phyloP scores from a whole-genome alignment of 2,113 vertebrate species.

The Capricornis sumatraensis region DNA sequence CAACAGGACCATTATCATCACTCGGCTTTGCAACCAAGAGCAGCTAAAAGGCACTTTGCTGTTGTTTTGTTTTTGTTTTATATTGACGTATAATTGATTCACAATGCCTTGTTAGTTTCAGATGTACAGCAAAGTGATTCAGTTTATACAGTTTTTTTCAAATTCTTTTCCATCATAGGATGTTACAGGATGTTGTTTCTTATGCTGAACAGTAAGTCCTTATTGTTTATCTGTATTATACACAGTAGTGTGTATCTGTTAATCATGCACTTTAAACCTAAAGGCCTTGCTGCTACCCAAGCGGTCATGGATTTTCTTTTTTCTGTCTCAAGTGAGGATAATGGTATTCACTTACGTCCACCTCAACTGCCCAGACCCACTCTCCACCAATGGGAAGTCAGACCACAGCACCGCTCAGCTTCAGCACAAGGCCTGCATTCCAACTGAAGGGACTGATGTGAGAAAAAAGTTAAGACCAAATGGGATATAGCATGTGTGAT shows the following conservation, averaged over 20 bases:
- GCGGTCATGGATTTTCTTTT: neutral
- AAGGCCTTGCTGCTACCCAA: too few relatives aligned
- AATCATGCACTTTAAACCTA: neutral
- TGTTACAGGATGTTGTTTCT: neutral
- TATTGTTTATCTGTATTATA: neutral
- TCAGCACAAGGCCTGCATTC: neutral
- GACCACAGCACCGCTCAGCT: neutral
- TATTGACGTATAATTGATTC: neutral
- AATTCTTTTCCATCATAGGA: neutral
- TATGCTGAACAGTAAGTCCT: neutral
- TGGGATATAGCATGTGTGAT: neutral
- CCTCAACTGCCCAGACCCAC: neutral
- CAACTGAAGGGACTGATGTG: neutral
- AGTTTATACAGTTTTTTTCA: neutral
- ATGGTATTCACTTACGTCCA: accelerated
- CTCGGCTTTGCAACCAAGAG: neutral
- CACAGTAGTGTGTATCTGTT: neutral
- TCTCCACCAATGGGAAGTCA: neutral
- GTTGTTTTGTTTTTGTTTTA: neutral
- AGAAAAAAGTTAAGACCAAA: neutral
- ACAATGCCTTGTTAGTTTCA: neutral
- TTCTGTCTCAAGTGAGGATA: neutral
- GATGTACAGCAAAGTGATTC: neutral
- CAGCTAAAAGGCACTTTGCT: neutral
- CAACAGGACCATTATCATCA: neutral